A percentile compares a stretch with the other conserved stretches of the same genome.
Evolutionary conservation across 2,888 invertebrate species (phyloP).

Genomic region (Rosalia funebris): DNA sequence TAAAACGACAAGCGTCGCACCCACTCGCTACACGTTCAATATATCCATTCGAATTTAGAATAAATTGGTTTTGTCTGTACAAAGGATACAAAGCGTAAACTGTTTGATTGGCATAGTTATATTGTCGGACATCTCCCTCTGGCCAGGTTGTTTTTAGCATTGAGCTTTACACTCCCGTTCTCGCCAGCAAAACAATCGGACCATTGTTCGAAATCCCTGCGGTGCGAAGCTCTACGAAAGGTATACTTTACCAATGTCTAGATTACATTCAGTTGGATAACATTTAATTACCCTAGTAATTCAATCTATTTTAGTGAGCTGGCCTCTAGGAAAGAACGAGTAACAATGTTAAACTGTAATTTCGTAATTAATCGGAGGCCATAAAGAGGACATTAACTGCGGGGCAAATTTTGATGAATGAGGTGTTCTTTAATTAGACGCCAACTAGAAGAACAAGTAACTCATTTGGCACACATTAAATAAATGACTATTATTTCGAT

Average conservation of each 20-base stretch:
- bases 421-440: background rate
- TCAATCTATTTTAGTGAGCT: slow-evolving; percentile 26
- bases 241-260: slow-evolving; percentile 42
- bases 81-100: slow-evolving; percentile 52
- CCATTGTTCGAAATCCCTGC: slow-evolving; percentile 49
- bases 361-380: slow-evolving; percentile 21
- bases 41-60: slow-evolving; percentile 43
- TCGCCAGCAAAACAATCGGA: slow-evolving; percentile 42
- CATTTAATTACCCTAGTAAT: slow-evolving; percentile 33
- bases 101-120: slow-evolving; percentile 56
- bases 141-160: slow-evolving; percentile 37
- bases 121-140: slow-evolving; percentile 43
- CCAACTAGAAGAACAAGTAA: background rate
- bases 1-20: slow-evolving; percentile 36
- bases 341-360: slow-evolving; percentile 25
- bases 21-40: slow-evolving; percentile 39
- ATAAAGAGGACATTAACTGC: background rate
- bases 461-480: too few relatives aligned
- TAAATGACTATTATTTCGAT: too few relatives aligned
- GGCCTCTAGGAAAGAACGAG: slow-evolving; percentile 23
- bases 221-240: slow-evolving; percentile 40
- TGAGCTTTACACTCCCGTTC: slow-evolving; percentile 33
- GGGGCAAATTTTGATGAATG: slow-evolving; percentile 1
- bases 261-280: slow-evolving; percentile 41
- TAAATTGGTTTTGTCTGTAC: slow-evolving; percentile 52